A percentile compares a stretch with the other conserved stretches of the same genome.
These are phyloP conservation scores for Anneissia japonica DNA, from an alignment of 35 echinoderm and acorn worm species.

Conservation along the genomic window DNA sequence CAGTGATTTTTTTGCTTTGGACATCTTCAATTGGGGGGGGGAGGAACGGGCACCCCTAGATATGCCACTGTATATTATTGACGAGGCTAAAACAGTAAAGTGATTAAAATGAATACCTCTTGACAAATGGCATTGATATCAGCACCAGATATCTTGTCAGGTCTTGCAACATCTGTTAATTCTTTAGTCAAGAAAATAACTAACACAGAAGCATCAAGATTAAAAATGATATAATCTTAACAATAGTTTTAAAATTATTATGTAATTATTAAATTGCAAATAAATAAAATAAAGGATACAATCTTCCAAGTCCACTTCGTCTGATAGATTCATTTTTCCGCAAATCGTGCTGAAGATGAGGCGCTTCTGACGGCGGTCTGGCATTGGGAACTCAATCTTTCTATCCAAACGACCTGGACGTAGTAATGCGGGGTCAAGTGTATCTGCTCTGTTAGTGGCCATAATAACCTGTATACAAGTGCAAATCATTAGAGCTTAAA, in stretches of 20 bases:
- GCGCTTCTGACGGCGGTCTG: conserved; percentile 86
- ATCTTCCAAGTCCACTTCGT: conserved; percentile 96
- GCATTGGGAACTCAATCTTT: conserved; percentile 97
- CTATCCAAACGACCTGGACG: conserved; percentile 88
- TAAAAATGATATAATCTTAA: too few relatives aligned
- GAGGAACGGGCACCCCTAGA: too few relatives aligned
- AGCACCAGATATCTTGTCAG: conserved; percentile 92
- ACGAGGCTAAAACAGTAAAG: too few relatives aligned
- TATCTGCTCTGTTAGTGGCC: conserved; percentile 96
- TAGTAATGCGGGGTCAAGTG: conserved; percentile 82
- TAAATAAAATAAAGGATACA: conserved; percentile 83
- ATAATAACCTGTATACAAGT: conserved; percentile 95
- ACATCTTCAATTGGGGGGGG: too few relatives aligned
- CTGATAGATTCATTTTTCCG: conserved; percentile 85
- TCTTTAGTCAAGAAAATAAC: conserved; percentile 42
- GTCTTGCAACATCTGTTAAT: conserved; percentile 72
- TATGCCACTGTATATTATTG: too few relatives aligned
- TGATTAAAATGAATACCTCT: conserved; percentile 53
- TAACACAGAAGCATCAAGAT: not conserved
- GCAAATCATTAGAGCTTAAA: too few relatives aligned
- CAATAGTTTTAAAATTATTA: too few relatives aligned
- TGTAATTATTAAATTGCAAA: too few relatives aligned
- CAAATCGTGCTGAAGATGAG: conserved; percentile 97
- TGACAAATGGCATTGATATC: conserved; percentile 98
- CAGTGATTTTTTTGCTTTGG: too few relatives aligned